A percentile compares a stretch with the other conserved stretches of the same genome.
phyloP scores from a whole-genome alignment of 1,140 invertebrate genomes.

The Apis cerana region DNA sequence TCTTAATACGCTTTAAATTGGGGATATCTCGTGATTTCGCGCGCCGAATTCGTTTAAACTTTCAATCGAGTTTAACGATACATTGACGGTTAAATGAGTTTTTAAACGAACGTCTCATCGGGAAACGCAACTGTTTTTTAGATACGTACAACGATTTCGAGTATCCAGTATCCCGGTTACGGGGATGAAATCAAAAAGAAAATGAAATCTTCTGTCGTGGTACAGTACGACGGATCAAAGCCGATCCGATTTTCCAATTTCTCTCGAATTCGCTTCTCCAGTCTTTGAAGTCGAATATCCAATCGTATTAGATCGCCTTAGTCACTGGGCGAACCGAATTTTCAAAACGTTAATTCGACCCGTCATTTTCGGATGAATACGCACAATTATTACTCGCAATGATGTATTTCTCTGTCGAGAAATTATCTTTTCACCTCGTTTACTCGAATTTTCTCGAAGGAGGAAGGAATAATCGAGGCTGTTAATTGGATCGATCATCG shows the following conservation, averaged over 20 bases:
- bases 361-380: no score
- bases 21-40: no score
- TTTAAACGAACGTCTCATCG: neutral
- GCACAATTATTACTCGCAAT: no score
- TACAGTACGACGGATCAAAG: neutral
- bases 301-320: neutral
- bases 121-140: neutral
- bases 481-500: slow-evolving; percentile 33
- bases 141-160: neutral
- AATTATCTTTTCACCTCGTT: no score
- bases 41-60: no score
- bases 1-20: no score
- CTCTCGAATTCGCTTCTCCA: neutral
- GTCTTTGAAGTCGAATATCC: neutral
- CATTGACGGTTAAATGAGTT: neutral
- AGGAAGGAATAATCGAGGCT: neutral
- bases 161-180: neutral
- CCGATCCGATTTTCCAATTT: neutral
- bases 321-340: neutral
- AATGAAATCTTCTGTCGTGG: neutral
- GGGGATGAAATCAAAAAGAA: neutral
- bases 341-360: neutral
- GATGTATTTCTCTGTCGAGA: no score
- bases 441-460: no score
- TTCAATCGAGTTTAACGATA: no score